Conservation (phyloP, 2,888 invertebrate species). For the Drosophila neotestacea region DNA sequence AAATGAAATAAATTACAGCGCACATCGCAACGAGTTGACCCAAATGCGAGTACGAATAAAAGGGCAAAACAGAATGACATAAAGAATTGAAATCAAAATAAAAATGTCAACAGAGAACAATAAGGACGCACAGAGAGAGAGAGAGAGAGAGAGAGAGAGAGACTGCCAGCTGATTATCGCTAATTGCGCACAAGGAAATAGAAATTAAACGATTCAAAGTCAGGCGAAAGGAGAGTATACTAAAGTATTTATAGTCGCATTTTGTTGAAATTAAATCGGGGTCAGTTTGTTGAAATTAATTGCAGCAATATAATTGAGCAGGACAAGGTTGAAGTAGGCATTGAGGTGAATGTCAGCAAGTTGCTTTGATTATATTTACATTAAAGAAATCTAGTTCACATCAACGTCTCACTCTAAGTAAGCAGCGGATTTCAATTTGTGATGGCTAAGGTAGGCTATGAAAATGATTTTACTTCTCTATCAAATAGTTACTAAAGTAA, state of each 20-base stretch:
- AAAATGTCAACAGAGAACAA: conserved; percentile 36
- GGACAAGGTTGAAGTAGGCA: conserved; percentile 36
- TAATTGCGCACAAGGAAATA: conserved; percentile 73
- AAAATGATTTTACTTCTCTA: not conserved
- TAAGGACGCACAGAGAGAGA: conserved; percentile 6
- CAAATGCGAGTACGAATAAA: conserved; percentile 46
- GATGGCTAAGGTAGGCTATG: conserved; percentile 60
- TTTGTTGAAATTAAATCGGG: conserved; percentile 50
- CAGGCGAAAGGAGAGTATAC: conserved; percentile 6
- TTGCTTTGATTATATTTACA: not conserved
- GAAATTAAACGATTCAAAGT: conserved; percentile 52
- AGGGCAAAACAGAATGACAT: conserved; percentile 31
- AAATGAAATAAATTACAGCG: conserved; percentile 73
- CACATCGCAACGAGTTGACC: conserved; percentile 69
- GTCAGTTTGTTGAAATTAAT: conserved; percentile 36
- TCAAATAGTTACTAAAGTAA: not conserved
- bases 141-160: conserved; percentile 10
- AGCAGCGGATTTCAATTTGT: conserved; percentile 2
- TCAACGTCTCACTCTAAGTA: not conserved
- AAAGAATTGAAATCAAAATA: conserved; percentile 29
- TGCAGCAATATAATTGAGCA: conserved; percentile 36
- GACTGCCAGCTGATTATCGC: conserved; percentile 72
- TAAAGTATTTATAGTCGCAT: conserved; percentile 25
- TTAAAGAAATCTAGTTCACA: not conserved
- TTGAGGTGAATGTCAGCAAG: conserved; percentile 20